Conservation (phyloP, 1,140 invertebrate species). For the Microvelia longipes region DNA sequence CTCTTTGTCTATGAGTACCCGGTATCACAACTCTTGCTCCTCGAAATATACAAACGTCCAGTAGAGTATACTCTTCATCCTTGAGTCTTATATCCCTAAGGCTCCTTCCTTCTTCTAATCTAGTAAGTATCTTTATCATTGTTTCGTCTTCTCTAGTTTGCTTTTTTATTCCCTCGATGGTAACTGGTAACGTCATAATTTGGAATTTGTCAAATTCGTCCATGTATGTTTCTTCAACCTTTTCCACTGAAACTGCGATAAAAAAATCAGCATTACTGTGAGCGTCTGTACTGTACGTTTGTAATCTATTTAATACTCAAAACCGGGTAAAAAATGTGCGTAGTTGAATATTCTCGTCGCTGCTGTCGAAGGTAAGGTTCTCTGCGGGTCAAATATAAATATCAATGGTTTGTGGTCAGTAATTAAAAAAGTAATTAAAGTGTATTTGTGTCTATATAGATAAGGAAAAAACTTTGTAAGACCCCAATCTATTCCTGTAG, state of each 20-base stretch:
- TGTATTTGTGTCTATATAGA: background rate
- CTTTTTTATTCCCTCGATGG: background rate
- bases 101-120: background rate
- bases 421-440: background rate
- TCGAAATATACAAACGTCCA: background rate
- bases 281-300: conserved; percentile 3
- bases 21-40: background rate
- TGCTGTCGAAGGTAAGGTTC: conserved; percentile 8
- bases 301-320: conserved; percentile 11
- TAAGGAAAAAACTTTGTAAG: conserved; percentile 19
- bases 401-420: background rate
- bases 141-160: background rate
- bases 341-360: conserved; percentile 13
- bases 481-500: conserved; percentile 32
- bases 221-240: background rate
- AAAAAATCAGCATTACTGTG: background rate
- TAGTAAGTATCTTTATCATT: background rate
- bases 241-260: background rate
- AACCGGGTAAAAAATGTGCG: conserved; percentile 9
- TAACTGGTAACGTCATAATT: background rate
- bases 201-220: background rate
- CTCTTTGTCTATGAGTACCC: background rate
- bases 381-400: background rate
- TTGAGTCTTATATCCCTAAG: background rate
- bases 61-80: background rate